These are phyloP conservation scores for Leucoptera coffeella DNA, from an alignment of 2,888 invertebrate species.

Conservation along the genomic window DNA sequence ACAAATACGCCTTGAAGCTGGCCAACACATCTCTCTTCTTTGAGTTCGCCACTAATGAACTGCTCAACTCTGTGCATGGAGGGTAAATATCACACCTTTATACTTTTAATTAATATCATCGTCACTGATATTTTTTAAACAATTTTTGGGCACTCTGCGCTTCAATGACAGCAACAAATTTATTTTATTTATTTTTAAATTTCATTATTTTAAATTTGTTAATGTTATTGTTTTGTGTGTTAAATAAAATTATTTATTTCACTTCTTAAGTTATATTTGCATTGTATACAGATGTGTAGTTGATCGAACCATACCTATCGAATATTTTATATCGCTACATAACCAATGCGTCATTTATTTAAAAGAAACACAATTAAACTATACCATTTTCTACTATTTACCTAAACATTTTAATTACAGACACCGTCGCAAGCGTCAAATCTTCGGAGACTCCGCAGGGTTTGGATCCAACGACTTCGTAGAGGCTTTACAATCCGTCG, in stretches of 20 bases:
- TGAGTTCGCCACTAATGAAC: conserved; percentile 82
- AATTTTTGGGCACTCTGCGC: background rate
- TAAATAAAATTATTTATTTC: too few relatives aligned
- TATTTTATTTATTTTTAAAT: background rate
- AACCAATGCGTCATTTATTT: too few relatives aligned
- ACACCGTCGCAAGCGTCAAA: conserved; percentile 64
- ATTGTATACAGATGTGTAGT: too few relatives aligned
- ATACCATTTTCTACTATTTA: too few relatives aligned
- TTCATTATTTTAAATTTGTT: background rate
- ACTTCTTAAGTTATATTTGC: too few relatives aligned
- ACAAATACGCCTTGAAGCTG: conserved; percentile 71
- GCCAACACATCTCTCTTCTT: conserved; percentile 83
- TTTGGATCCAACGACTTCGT: conserved; percentile 56
- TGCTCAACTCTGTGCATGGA: conserved; percentile 60
- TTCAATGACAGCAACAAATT: too few relatives aligned
- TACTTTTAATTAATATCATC: too few relatives aligned
- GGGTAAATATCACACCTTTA: conserved; percentile 31
- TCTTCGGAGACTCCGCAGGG: conserved; percentile 55
- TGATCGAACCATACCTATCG: too few relatives aligned
- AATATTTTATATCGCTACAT: too few relatives aligned
- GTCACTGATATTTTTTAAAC: background rate
- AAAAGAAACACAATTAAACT: too few relatives aligned
- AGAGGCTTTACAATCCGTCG: conserved; percentile 73
- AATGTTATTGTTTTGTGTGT: too few relatives aligned
- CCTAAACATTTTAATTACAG: conserved; percentile 21